phyloP scores from a whole-genome alignment of 2,113 vertebrate genomes.

The Phrynocephalus versicolor region DNA sequence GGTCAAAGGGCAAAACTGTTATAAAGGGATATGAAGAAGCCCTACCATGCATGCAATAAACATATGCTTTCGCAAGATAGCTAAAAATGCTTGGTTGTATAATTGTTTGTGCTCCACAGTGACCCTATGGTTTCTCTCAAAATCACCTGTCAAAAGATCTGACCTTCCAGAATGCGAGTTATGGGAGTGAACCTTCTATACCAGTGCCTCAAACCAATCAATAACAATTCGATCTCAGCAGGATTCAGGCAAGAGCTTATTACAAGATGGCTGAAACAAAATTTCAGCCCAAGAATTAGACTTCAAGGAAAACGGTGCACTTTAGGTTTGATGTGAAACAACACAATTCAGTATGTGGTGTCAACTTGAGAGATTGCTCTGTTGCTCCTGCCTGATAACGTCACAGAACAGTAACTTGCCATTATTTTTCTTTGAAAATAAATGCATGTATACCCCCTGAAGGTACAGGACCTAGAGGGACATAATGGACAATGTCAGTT shows the following conservation, averaged over 20 bases:
- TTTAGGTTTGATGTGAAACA: slow-evolving; percentile 48
- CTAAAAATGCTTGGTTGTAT: slow-evolving; percentile 55
- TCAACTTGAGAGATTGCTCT: slow-evolving; percentile 29
- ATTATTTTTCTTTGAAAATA: slow-evolving; percentile 28
- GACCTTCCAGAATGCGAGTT: slow-evolving; percentile 55
- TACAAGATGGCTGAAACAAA: slow-evolving; percentile 50
- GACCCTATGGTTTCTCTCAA: slow-evolving; percentile 53
- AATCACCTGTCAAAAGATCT: slow-evolving; percentile 62
- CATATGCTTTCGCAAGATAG: slow-evolving; percentile 43
- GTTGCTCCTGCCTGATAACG: slow-evolving; percentile 45
- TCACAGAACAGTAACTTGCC: slow-evolving; percentile 22
- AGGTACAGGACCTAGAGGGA: slow-evolving; percentile 8
- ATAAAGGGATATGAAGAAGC: slow-evolving; percentile 6
- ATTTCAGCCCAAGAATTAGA: slow-evolving; percentile 60
- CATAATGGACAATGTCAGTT: neutral
- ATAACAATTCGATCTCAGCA: slow-evolving; percentile 60
- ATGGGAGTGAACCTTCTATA: slow-evolving; percentile 58
- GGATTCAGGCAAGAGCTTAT: slow-evolving; percentile 56
- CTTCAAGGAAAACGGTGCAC: slow-evolving; percentile 20
- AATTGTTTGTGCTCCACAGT: slow-evolving; percentile 47
- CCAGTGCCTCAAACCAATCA: slow-evolving; percentile 54
- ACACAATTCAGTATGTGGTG: slow-evolving; percentile 20
- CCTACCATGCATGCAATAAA: slow-evolving; percentile 33
- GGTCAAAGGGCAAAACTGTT: neutral
- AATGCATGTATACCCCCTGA: neutral